Percentiles rank a stretch among this genome's conserved stretches.
These are phyloP conservation scores for Periophthalmus modestus DNA, from an alignment of 2,113 vertebrate species.

Conservation along the genomic window DNA sequence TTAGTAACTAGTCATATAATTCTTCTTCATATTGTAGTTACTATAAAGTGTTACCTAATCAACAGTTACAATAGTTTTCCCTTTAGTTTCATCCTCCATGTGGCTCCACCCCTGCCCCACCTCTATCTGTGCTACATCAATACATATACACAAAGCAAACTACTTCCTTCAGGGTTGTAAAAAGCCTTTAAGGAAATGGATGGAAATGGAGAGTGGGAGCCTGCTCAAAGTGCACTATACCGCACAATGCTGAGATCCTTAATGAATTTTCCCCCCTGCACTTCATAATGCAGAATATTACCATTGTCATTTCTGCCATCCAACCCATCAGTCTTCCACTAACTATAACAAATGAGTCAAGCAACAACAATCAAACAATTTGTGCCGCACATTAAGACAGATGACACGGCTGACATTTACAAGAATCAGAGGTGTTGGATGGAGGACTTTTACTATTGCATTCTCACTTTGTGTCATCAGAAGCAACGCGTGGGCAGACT, in stretches of 20 bases:
- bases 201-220: slow-evolving; percentile 26
- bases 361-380: neutral
- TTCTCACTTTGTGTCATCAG: slow-evolving; percentile 36
- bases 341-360: slow-evolving; percentile 3
- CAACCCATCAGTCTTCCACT: neutral
- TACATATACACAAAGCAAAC: slow-evolving; percentile 23
- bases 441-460: slow-evolving; percentile 32
- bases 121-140: slow-evolving; percentile 25
- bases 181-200: slow-evolving; percentile 34
- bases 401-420: slow-evolving; percentile 25
- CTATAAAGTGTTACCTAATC: too few relatives aligned
- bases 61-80: neutral
- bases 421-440: slow-evolving; percentile 13
- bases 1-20: too few relatives aligned
- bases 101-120: neutral
- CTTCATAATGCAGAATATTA: slow-evolving; percentile 11
- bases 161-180: slow-evolving; percentile 23
- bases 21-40: too few relatives aligned
- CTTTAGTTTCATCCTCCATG: neutral
- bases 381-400: slow-evolving; percentile 9
- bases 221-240: slow-evolving; percentile 14
- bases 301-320: slow-evolving; percentile 8
- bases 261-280: slow-evolving; percentile 21
- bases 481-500: slow-evolving; percentile 42
- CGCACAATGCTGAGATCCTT: slow-evolving; percentile 10